Conservation (phyloP, 2,797 vertebrate genomes). For the Gymnoscopelus microlampas region DNA sequence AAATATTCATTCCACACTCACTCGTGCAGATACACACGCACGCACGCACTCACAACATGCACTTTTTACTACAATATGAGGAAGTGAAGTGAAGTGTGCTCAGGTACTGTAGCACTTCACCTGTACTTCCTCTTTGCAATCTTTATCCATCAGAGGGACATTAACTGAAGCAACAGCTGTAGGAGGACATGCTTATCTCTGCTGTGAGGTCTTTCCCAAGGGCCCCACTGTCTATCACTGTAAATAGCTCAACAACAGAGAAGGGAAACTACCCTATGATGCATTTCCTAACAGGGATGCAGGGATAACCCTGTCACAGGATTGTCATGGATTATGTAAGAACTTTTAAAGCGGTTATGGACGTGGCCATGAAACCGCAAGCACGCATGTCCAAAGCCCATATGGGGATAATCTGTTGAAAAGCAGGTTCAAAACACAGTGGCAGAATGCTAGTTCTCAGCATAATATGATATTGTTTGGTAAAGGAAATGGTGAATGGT, state of each 20-base stretch:
- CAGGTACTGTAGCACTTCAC: not conserved
- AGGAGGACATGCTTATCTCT: conserved; percentile 8
- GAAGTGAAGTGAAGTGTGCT: conserved; percentile 1
- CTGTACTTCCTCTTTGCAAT: not conserved
- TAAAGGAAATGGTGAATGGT: not conserved
- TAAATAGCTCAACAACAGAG: conserved; percentile 58
- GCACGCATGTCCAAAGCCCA: not conserved
- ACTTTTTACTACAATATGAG: conserved; percentile 2
- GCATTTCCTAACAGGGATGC: conserved; percentile 60
- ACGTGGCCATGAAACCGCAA: conserved; percentile 37
- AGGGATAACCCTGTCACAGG: conserved; percentile 44
- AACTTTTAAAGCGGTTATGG: conserved; percentile 28
- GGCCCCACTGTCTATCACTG: conserved; percentile 31
- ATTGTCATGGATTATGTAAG: conserved; percentile 57
- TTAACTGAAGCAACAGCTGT: conserved; percentile 53
- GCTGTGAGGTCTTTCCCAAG: conserved; percentile 46
- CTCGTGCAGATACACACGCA: not conserved
- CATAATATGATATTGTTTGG: not conserved
- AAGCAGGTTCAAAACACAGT: not conserved
- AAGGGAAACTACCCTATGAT: conserved; percentile 64
- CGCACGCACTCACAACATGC: not conserved
- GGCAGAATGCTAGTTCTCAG: not conserved
- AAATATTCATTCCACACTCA: not conserved
- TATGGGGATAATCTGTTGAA: not conserved
- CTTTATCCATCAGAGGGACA: conserved; percentile 46